A percentile compares a stretch with the other conserved stretches of the same genome.
Evolutionary conservation across 2,888 invertebrate genomes (phyloP).

Genomic region (Ariolimax columbianus): DNA sequence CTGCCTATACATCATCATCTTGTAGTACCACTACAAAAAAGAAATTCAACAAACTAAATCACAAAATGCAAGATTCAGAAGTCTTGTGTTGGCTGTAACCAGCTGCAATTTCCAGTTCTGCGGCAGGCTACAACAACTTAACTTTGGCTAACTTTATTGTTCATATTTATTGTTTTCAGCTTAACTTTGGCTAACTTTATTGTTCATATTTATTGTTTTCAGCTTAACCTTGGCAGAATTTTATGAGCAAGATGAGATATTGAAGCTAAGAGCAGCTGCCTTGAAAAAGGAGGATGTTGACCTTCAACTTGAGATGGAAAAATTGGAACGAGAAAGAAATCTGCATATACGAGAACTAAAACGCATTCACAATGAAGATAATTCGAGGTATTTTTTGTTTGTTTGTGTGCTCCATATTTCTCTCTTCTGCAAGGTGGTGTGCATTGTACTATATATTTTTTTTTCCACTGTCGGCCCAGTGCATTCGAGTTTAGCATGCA

Average conservation of each 20-base stretch:
- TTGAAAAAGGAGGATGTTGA: conserved; percentile 99
- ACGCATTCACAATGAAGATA: conserved; percentile 99
- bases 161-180: conserved; percentile 53
- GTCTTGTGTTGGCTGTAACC: too few relatives aligned
- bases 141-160: background rate
- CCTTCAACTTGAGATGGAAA: conserved; percentile 98
- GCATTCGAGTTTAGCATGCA: too few relatives aligned
- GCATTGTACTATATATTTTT: too few relatives aligned
- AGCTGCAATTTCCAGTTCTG: too few relatives aligned
- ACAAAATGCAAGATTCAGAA: too few relatives aligned
- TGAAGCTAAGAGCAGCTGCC: conserved; percentile 97
- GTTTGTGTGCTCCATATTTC: too few relatives aligned
- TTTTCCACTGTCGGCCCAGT: too few relatives aligned
- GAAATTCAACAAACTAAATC: too few relatives aligned
- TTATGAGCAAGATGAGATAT: conserved; percentile 99
- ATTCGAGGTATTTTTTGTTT: conserved; percentile 86
- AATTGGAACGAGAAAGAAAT: conserved; percentile 97
- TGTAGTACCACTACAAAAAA: too few relatives aligned
- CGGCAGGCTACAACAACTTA: background rate
- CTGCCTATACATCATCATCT: too few relatives aligned
- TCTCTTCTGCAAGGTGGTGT: too few relatives aligned
- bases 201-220: conserved; percentile 14
- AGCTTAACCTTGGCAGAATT: conserved; percentile 84
- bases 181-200: conserved; percentile 84
- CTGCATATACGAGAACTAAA: conserved; percentile 98